Evolutionary conservation across 2,113 vertebrate species (phyloP), one percentile per base, ranked within the genome.

Genomic region (Proteles cristata): DNA sequence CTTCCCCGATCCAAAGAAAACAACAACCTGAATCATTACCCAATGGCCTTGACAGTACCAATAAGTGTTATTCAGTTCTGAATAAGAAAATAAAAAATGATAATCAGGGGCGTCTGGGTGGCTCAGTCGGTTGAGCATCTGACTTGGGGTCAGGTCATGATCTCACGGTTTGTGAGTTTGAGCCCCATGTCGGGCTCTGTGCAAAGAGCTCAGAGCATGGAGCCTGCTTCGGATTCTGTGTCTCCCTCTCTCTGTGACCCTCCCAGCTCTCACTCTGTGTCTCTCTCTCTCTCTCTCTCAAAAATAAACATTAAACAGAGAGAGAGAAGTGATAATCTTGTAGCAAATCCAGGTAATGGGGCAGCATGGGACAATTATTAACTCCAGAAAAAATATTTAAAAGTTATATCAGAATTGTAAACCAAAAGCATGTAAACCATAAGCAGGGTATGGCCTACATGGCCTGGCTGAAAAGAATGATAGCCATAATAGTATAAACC

Each of bases 61-160:
- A 92, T 61, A 85, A n/a, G 92, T 92, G n/a, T 33, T 79, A 43
- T 63, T 48, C 0, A 88, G 66, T 69, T 81, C 71, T 79, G 50
- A 90, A 61, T 17, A 82, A 84, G 71, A 68, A n/a, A 39, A 91
- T 21, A 21, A 87, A 89, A 91, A 66, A n/a, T 83, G 86, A 94
- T 23, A 50, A 58, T 68, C 88, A 79, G 58, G 58, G 58, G 58
- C 58, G 2, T 23, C 58, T 61, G 58, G 58, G 58, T 61, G 21
- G 58, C 58, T 61, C 58, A 61, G 58, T 61, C 6, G 8, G 58
- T 23, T 61, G 21, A 61, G 58, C 21, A 21, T 61, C 58, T 17
- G 21, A 61, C 8, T 21, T 61, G 21, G 8, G 58, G 21, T 61
- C 58, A 1, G 21, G 58, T 61, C 58, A 61, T 61, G 58, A 23